A percentile compares a stretch with the other conserved stretches of the same genome.
Evolutionary conservation across 2,888 invertebrate genomes (phyloP).

Genomic region (Ectropis crepuscularia): DNA sequence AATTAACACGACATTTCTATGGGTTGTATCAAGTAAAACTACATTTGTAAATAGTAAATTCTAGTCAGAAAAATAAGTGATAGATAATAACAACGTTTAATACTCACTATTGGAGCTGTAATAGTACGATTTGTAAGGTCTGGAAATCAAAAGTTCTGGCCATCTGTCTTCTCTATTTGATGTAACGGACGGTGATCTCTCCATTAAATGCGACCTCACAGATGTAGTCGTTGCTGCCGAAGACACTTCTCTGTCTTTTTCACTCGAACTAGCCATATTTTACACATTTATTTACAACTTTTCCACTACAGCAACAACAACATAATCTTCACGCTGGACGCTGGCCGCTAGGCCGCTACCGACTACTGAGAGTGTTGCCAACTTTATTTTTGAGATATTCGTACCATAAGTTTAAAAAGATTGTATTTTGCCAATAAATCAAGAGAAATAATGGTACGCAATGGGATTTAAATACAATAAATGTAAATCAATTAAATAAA

Average conservation of each 20-base stretch:
- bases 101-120: conserved; percentile 76
- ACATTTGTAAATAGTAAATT: no score
- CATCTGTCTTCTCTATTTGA: conserved; percentile 77
- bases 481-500: no score
- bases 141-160: conserved; percentile 79
- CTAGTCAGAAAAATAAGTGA: not conserved
- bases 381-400: no score
- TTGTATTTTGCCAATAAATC: no score
- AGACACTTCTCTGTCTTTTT: conserved; percentile 63
- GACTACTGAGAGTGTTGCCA: no score
- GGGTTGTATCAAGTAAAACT: no score
- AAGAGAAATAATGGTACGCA: no score
- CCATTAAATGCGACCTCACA: conserved; percentile 62
- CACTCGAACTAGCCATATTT: conserved; percentile 71
- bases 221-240: conserved; percentile 71
- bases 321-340: conserved; percentile 21
- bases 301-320: conserved; percentile 51
- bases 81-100: not conserved
- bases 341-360: no score
- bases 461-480: no score
- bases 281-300: conserved; percentile 46
- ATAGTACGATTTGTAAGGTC: conserved; percentile 74
- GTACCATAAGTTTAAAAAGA: no score
- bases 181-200: conserved; percentile 72
- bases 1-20: no score